A percentile compares a stretch with the other conserved stretches of the same genome.
Evolutionary conservation across 2,797 vertebrate species (phyloP).

Genomic region (Neosilurus mollespiculum): DNA sequence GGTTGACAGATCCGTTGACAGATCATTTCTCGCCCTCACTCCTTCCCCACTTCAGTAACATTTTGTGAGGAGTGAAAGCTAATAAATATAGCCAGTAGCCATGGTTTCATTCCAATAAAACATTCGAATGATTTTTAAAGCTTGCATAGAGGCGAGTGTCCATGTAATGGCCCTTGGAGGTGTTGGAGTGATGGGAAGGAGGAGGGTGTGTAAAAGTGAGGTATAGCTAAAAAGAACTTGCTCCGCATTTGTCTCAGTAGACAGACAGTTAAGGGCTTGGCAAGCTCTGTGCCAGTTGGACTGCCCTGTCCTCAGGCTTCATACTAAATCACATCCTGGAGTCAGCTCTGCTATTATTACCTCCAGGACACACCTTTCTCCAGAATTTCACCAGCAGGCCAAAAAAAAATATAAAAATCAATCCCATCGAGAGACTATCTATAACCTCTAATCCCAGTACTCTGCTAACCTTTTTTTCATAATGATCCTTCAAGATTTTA

Average conservation of each 20-base stretch:
- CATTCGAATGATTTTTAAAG: constrained; percentile 22
- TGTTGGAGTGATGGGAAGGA: not conserved
- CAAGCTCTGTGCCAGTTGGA: constrained; percentile 40
- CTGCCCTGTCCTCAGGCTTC: constrained; percentile 45
- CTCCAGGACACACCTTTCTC: constrained; percentile 42
- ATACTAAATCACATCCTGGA: constrained; percentile 53
- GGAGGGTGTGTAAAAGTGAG: constrained; percentile 8
- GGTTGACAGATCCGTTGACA: constrained; percentile 29
- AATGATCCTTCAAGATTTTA: constrained; percentile 20
- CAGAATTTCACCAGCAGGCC: constrained; percentile 43
- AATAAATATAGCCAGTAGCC: not conserved
- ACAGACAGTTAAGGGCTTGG: constrained; percentile 56
- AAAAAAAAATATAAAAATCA: constrained; percentile 19
- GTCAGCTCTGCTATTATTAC: constrained; percentile 47
- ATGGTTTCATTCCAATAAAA: constrained; percentile 12
- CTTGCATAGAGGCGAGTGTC: not conserved
- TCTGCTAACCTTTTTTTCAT: constrained; percentile 34
- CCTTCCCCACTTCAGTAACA: not conserved
- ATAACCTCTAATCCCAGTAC: constrained; percentile 41
- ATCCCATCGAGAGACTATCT: constrained; percentile 36
- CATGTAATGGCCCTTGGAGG: constrained; percentile 7
- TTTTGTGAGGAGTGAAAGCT: not conserved
- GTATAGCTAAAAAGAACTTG: constrained; percentile 42
- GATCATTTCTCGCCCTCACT: not conserved
- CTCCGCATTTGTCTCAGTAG: constrained; percentile 52